Evolutionary conservation across 2,888 invertebrate genomes (phyloP), one percentile per base, ranked within the genome.

Genomic region (Homarus gammarus): DNA sequence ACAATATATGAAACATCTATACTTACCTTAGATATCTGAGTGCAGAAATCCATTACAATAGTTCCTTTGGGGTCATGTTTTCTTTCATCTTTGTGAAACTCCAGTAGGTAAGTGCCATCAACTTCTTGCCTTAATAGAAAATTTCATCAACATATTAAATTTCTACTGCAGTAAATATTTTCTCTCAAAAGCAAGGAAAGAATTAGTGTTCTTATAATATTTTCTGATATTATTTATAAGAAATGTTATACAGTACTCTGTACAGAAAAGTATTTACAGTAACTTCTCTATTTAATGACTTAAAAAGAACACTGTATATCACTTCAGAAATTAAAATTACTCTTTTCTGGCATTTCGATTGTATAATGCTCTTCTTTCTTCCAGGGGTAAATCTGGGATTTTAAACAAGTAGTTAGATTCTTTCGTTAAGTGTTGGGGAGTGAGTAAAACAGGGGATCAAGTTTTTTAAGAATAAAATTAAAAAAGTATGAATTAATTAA

Each of bases 1-100:
- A 72, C 36, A 51, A 44, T n/a, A 15, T 36, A 68, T 27, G 36
- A 44, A 31, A 40, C 15, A 49, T 31, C 15, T 10, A 10, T 79
- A n/a, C 84, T 94, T 94, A 97, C 97, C 95, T 96, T 96, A 89
- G 97, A 96, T 93, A 98, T 97, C 94, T 98, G 97, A 1, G 96
- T 96, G 93, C 98, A 98, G 94, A 98, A 97, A 94, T 98, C 98
- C 96, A 98, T 97, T 92, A 97, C 98, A 93, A 98, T 97, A 56
- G 98, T 97, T 92, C 97, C 96, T 94, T 98, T 98, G 0, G 97
- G 97, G 93, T 98, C 98, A 40, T 96, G 96, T 94, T 97, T 98
- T 93, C 97, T 97, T 91, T 98, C 98, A 94, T 98, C 98, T 94
- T 98, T 98, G 94, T 97, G 97, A 92, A 98, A 95, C 94, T 98